Percentiles rank a stretch among this genome's conserved stretches.
These are phyloP conservation scores for Mellilla xanthometata DNA, from an alignment of 2,888 invertebrate species.

Conservation along the genomic window DNA sequence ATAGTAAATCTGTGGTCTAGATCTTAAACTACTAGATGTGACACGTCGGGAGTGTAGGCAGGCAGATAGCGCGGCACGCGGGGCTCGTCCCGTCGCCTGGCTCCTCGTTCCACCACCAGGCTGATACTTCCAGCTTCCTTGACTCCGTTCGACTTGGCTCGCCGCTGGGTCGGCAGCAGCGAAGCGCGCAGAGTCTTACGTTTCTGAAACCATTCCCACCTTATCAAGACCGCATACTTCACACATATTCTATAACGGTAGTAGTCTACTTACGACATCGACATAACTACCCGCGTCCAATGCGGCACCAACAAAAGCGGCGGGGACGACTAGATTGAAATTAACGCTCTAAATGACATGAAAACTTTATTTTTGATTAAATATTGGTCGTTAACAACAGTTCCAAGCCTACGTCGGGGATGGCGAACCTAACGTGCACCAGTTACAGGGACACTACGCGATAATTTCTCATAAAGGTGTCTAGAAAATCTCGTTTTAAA, in stretches of 20 bases:
- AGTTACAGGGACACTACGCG: conserved; percentile 12
- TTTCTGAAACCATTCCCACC: conserved; percentile 85
- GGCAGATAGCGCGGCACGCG: conserved; percentile 87
- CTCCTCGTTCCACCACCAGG: conserved; percentile 88
- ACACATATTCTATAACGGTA: conserved; percentile 25
- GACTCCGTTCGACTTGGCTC: conserved; percentile 90
- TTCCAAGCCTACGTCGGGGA: conserved; percentile 49
- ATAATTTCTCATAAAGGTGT: conserved; percentile 5
- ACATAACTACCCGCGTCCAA: conserved; percentile 50
- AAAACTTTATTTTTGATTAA: conserved; percentile 60
- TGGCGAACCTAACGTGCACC: conserved; percentile 41
- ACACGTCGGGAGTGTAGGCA: conserved; percentile 91
- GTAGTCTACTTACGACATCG: conserved; percentile 68
- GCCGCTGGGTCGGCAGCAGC: conserved; percentile 88
- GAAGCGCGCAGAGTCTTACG: conserved; percentile 92
- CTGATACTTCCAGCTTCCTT: conserved; percentile 92
- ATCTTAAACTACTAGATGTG: conserved; percentile 88
- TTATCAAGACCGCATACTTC: no score
- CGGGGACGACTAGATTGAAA: conserved; percentile 56
- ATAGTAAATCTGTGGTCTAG: no score
- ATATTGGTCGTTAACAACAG: conserved; percentile 66
- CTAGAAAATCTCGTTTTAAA: conserved; percentile 14
- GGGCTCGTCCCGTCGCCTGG: conserved; percentile 85
- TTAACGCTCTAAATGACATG: conserved; percentile 62
- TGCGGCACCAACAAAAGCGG: conserved; percentile 49